A percentile compares a stretch with the other conserved stretches of the same genome.
These are phyloP conservation scores for Scomber japonicus DNA, from an alignment of 2,113 vertebrate genomes.

Conservation along the genomic window DNA sequence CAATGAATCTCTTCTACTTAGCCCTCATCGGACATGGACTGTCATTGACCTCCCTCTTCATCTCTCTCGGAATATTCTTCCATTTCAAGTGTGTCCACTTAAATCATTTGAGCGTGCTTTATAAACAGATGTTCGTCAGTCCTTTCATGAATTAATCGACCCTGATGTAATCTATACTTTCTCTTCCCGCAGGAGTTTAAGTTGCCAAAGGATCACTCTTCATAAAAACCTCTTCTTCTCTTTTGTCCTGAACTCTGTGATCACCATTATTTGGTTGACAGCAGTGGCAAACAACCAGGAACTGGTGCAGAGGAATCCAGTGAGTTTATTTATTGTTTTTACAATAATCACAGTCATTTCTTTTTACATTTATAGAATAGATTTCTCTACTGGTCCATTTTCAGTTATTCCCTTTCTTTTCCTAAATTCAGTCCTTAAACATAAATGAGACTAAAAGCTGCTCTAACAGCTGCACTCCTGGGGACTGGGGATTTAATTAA, in stretches of 20 bases:
- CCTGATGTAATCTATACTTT: background rate
- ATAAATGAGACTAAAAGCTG: background rate
- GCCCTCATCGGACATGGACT: slow-evolving; percentile 97
- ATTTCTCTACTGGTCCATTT: background rate
- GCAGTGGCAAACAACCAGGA: slow-evolving; percentile 94
- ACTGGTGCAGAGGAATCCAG: slow-evolving; percentile 92
- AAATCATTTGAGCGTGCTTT: background rate
- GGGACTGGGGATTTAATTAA: background rate
- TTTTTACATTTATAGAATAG: background rate
- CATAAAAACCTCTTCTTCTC: slow-evolving; percentile 99
- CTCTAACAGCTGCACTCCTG: background rate
- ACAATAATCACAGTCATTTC: background rate
- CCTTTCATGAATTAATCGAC: background rate
- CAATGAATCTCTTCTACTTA: slow-evolving; percentile 95
- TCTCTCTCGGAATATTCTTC: slow-evolving; percentile 97
- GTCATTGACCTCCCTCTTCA: slow-evolving; percentile 92
- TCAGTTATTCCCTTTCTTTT: background rate
- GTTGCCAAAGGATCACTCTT: slow-evolving; percentile 98
- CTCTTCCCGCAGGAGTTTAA: slow-evolving; percentile 90
- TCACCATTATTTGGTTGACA: slow-evolving; percentile 93
- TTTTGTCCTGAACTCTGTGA: slow-evolving; percentile 94
- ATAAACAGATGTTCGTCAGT: accelerated
- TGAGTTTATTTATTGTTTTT: slow-evolving; percentile 62
- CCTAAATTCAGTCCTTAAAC: background rate
- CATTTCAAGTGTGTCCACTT: slow-evolving; percentile 94